These are phyloP conservation scores for Eriosoma lanigerum DNA, from an alignment of 1,140 invertebrate genomes.

Conservation along the genomic window DNA sequence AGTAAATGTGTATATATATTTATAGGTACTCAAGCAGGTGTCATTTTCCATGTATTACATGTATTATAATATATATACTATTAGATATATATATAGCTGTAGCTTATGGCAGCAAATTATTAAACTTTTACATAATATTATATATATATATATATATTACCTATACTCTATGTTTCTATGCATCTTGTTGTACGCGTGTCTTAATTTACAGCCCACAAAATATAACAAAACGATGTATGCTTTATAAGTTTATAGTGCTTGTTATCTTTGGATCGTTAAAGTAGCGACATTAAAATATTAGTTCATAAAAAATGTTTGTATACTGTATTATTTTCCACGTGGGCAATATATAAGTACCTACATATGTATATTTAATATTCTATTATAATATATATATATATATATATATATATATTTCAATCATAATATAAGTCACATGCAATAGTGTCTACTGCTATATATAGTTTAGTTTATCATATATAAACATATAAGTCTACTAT, in stretches of 20 bases:
- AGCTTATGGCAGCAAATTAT: background rate
- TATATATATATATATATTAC: too few relatives aligned
- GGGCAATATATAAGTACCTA: background rate
- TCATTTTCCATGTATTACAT: background rate
- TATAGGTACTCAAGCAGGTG: background rate
- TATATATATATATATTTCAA: background rate
- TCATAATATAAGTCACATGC: background rate
- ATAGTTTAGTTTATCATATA: too few relatives aligned
- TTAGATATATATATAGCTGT: too few relatives aligned
- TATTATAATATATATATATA: background rate
- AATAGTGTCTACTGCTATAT: background rate
- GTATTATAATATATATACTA: background rate
- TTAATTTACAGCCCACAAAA: constrained; percentile 3
- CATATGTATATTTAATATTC: background rate
- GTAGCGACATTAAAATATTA: constrained; percentile 25
- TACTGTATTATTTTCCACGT: background rate
- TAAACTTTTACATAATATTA: constrained; percentile 14
- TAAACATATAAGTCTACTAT: too few relatives aligned
- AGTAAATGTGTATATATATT: background rate
- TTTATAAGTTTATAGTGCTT: constrained; percentile 30
- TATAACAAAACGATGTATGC: constrained; percentile 21
- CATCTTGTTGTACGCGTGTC: too few relatives aligned
- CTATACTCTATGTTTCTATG: too few relatives aligned
- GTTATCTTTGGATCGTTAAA: constrained; percentile 12
- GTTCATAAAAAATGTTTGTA: constrained; percentile 1